These are phyloP conservation scores for Hemiscyllium ocellatum DNA, from an alignment of 2,113 vertebrate genomes.

Conservation along the genomic window DNA sequence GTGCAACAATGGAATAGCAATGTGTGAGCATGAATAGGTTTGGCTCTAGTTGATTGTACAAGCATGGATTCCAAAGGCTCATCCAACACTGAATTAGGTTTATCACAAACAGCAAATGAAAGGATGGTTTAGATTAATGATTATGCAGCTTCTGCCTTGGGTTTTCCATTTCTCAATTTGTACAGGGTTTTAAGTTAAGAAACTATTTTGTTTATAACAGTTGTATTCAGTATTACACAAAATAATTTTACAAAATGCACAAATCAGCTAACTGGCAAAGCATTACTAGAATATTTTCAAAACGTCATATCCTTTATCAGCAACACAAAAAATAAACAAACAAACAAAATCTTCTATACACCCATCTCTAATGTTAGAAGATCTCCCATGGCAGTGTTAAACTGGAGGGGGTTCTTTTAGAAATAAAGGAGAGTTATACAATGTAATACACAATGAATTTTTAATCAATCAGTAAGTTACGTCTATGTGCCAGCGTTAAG, in stretches of 20 bases:
- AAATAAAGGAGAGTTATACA: background rate
- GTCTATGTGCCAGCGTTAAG: background rate
- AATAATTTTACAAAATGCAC: background rate
- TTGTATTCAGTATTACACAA: background rate
- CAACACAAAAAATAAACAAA: too few relatives aligned
- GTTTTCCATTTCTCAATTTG: background rate
- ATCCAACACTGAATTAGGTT: background rate
- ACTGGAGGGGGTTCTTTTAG: background rate
- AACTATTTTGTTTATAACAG: background rate
- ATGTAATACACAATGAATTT: background rate
- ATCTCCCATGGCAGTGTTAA: background rate
- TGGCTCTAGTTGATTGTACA: background rate
- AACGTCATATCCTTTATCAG: background rate
- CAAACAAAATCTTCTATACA: background rate
- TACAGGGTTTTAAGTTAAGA: background rate
- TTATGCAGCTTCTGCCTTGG: background rate
- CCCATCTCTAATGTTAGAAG: background rate
- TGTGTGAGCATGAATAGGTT: slow-evolving; percentile 14
- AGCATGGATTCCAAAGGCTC: slow-evolving; percentile 15
- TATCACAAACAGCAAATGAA: slow-evolving; percentile 1
- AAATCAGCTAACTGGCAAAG: background rate
- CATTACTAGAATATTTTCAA: background rate
- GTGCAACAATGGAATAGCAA: slow-evolving; percentile 13
- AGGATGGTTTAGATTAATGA: background rate
- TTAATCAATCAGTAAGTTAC: background rate